phyloP scores from a whole-genome alignment of 1,140 invertebrate genomes.

The Macrocentrus cingulum region DNA sequence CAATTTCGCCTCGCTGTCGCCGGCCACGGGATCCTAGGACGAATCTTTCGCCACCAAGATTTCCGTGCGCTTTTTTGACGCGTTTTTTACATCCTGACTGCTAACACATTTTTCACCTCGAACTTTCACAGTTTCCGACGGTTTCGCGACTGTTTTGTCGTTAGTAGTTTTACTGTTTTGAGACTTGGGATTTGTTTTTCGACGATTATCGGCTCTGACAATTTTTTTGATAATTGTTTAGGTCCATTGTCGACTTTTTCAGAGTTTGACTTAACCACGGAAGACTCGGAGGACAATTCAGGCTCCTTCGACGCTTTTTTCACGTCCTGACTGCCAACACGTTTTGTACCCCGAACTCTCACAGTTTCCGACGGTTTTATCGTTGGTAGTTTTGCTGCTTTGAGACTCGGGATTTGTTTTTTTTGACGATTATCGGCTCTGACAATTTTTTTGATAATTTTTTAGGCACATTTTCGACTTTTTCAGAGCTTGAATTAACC shows the following conservation, averaged over 20 bases:
- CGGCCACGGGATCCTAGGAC: slow-evolving; percentile 29
- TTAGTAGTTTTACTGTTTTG: slow-evolving; percentile 18
- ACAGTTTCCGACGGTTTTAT: slow-evolving; percentile 27
- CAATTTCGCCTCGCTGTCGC: slow-evolving; percentile 37
- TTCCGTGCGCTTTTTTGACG: slow-evolving; percentile 44
- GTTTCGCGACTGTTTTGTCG: slow-evolving; percentile 12
- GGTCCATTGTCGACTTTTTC: no score
- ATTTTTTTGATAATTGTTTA: no score
- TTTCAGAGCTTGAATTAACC: no score
- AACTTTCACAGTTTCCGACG: slow-evolving; percentile 26
- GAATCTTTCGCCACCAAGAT: slow-evolving; percentile 44
- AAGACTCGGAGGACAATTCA: no score
- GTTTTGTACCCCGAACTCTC: slow-evolving; percentile 37
- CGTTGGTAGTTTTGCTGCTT: slow-evolving; percentile 12
- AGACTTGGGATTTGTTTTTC: no score
- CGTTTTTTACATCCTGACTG: slow-evolving; percentile 34
- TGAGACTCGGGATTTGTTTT: no score
- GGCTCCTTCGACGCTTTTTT: no score
- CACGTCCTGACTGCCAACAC: slow-evolving; percentile 37
- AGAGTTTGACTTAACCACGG: no score
- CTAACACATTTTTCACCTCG: slow-evolving; percentile 40
- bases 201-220: no score
- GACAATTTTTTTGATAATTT: no score
- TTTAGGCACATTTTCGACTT: no score
- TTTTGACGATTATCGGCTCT: no score